phyloP scores from a whole-genome alignment of 2,113 vertebrate species.

The Colossoma macropomum region DNA sequence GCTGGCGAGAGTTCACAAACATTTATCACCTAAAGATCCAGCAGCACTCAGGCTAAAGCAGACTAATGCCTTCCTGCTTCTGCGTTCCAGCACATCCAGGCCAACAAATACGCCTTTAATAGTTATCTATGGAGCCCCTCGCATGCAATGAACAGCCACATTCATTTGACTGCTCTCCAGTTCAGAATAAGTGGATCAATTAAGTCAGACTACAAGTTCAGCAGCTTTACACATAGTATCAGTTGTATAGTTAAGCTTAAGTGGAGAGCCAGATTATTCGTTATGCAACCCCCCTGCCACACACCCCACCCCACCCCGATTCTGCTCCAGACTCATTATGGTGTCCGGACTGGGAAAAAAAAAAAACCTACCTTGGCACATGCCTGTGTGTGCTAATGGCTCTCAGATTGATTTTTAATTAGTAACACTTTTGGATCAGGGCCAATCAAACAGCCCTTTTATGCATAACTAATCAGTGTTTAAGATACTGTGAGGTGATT shows the following conservation, averaged over 20 bases:
- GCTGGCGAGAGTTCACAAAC: conserved; percentile 77
- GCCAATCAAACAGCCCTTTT: conserved; percentile 86
- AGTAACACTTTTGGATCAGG: conserved; percentile 91
- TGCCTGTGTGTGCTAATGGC: conserved; percentile 92
- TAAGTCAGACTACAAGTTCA: conserved; percentile 95
- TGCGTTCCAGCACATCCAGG: conserved; percentile 78
- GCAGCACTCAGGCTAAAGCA: conserved; percentile 81
- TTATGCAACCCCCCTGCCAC: conserved; percentile 79
- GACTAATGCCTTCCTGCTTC: conserved; percentile 84
- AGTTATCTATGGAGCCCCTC: conserved; percentile 90
- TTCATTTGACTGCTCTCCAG: conserved; percentile 87
- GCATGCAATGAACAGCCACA: conserved; percentile 88
- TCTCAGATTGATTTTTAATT: conserved; percentile 99
- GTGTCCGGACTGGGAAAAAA: conserved; percentile 83
- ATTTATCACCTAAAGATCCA: conserved; percentile 84
- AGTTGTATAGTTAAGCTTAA: conserved; percentile 86
- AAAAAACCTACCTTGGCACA: conserved; percentile 90
- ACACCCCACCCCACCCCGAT: conserved; percentile 62
- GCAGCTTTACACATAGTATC: conserved; percentile 93
- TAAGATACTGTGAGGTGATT: conserved; percentile 69
- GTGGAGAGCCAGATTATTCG: conserved; percentile 88
- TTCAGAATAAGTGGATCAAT: conserved; percentile 94
- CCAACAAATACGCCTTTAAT: conserved; percentile 86
- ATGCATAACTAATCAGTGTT: conserved; percentile 81
- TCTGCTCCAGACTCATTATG: conserved; percentile 87